A percentile compares a stretch with the other conserved stretches of the same genome.
Evolutionary conservation across 1,140 invertebrate species (phyloP).

Genomic region (Archegozetes longisetosus): DNA sequence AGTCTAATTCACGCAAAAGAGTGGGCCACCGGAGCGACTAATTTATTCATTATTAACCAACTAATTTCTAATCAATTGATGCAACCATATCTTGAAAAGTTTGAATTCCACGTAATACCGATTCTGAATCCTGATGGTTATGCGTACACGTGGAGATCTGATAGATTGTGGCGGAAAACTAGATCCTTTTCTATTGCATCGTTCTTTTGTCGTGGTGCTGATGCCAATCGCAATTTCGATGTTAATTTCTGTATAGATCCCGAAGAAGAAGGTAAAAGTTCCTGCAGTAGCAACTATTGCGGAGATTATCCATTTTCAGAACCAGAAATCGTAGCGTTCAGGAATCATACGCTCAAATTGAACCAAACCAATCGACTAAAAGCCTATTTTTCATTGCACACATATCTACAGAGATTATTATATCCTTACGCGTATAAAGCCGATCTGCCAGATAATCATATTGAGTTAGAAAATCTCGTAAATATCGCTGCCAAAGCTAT

Average conservation of each 20-base stretch:
- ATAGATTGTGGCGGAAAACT: not conserved
- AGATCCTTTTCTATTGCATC: not conserved
- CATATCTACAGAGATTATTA: conserved; percentile 26
- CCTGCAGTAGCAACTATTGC: not conserved
- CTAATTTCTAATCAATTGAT: too few species aligned
- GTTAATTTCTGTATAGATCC: not conserved
- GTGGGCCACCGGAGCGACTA: too few species aligned
- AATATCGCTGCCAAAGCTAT: not conserved
- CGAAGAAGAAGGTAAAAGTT: not conserved
- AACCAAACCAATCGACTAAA: too few species aligned
- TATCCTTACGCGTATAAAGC: conserved; percentile 55
- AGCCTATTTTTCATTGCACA: conserved; percentile 19
- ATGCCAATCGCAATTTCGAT: not conserved
- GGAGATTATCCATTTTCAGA: not conserved
- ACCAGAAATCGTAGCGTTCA: not conserved
- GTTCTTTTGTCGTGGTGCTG: not conserved
- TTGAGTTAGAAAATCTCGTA: conserved; percentile 24
- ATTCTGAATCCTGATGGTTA: conserved; percentile 2
- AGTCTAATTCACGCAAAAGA: too few species aligned
- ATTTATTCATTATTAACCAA: too few species aligned
- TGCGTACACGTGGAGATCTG: not conserved
- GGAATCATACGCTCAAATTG: not conserved
- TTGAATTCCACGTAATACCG: not conserved
- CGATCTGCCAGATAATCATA: conserved; percentile 30
- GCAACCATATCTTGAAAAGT: not conserved